Evolutionary conservation across 2,113 vertebrate species (phyloP), one percentile per base, ranked within the genome.

Genomic region (Centropus unirufus): DNA sequence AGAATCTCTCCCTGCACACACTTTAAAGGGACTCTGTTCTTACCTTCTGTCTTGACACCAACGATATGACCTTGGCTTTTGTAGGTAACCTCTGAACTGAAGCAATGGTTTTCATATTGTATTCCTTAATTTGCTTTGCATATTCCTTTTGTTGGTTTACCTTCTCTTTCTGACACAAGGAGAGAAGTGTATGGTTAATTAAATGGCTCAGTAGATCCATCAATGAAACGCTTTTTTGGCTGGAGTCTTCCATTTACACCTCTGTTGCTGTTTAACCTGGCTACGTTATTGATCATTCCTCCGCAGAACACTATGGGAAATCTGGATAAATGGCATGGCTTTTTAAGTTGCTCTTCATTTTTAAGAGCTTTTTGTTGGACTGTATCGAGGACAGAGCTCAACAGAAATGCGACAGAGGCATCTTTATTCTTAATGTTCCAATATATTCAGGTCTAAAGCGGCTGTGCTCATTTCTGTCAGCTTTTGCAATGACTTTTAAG

Each of bases 61-160:
- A 62, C 1, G 92, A 6, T 32, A 75, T 70, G 47, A 66, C 94
- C 87, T 98, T 96, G 8, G 92, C 76, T 46, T 98, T 98, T 44
- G 89, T 88, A 77, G 97, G 95, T 5, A 92, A 83, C 77, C 97
- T 97, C 90, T 96, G 95, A 42, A 92, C 85, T 7, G 90, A 96
- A 62, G 95, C 93, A 6, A 96, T 96, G 6, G 91, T 98, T 93
- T 92, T 99, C 98, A 98, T 98, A 96, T 99, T 99, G 58, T 98
- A 96, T 29, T 99, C 98, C 6, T 98, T 98, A 90, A 99, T 97
- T 85, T 98, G 97, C 87, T 97, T 98, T 95, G 99, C 98, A 83
- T 99, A 99, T 96, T 98, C 98, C 96, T 98, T 99, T 75, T 98
- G 98, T 80, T 97, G 98, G 90, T 95, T 98, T 68, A 99, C 92